Evolutionary conservation across 1,140 invertebrate genomes (phyloP).

Genomic region (Pseudomyrmex sp.): DNA sequence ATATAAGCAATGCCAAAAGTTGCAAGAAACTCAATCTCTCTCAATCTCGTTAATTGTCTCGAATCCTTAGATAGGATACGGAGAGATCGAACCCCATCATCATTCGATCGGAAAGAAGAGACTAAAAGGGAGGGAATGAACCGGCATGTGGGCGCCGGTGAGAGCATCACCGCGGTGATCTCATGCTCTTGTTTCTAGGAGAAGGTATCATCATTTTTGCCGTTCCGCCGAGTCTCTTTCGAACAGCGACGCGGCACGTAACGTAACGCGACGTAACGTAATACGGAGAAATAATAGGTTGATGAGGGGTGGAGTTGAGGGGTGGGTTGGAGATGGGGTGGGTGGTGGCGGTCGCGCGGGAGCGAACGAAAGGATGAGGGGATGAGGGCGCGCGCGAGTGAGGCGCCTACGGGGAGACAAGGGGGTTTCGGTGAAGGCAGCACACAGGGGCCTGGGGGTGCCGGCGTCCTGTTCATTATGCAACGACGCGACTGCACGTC

Average conservation of each 20-base stretch:
- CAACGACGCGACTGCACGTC: constrained; percentile 76
- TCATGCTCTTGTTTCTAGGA: constrained; percentile 59
- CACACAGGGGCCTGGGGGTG: constrained; percentile 61
- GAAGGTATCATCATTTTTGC: constrained; percentile 71
- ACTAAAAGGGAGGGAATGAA: background rate
- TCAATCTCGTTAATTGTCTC: background rate
- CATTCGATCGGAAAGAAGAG: constrained; percentile 37
- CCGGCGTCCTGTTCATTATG: constrained; percentile 82
- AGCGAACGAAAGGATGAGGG: constrained; percentile 52
- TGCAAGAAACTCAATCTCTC: too few relatives aligned
- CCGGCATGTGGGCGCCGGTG: constrained; percentile 37
- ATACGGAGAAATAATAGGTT: constrained; percentile 82
- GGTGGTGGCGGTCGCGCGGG: constrained; percentile 30
- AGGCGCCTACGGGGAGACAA: constrained; percentile 60
- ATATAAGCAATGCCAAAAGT: too few relatives aligned
- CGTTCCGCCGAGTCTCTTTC: constrained; percentile 64
- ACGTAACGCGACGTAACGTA: constrained; percentile 81
- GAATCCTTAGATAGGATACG: background rate
- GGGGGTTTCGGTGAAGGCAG: constrained; percentile 60
- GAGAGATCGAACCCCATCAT: too few relatives aligned
- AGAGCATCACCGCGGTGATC: constrained; percentile 40
- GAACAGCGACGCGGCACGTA: constrained; percentile 75
- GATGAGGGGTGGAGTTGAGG: constrained; percentile 72
- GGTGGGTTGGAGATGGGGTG: background rate
- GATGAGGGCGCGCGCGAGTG: constrained; percentile 53